Evolutionary conservation across 2,797 vertebrate species (phyloP).

Genomic region (Chelmon rostratus): DNA sequence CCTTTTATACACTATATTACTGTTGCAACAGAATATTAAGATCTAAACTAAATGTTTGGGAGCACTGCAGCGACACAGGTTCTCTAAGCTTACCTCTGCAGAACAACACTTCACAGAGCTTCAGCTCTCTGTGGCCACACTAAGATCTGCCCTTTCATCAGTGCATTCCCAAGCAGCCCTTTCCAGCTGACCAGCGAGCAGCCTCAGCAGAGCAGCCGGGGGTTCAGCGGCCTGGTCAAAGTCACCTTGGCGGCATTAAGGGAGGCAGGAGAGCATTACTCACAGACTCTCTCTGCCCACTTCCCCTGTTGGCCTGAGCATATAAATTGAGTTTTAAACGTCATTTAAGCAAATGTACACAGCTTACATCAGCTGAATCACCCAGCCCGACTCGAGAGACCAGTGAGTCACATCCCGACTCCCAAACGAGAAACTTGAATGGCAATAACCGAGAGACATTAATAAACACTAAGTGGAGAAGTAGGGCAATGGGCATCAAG

Average conservation of each 20-base stretch:
- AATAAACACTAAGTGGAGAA: background rate
- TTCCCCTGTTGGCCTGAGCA: conserved; percentile 34
- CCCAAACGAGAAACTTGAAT: background rate
- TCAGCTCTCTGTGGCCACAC: conserved; percentile 5
- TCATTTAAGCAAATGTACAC: conserved; percentile 50
- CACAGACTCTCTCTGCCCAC: conserved; percentile 39
- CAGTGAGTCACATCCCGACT: conserved; percentile 49
- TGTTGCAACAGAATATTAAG: conserved; percentile 17
- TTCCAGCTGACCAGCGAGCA: conserved; percentile 35
- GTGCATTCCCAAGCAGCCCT: conserved; percentile 22
- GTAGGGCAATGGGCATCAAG: background rate
- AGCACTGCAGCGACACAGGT: background rate
- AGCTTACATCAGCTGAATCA: conserved; percentile 53
- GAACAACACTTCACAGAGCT: conserved; percentile 41
- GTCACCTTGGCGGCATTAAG: conserved; percentile 66
- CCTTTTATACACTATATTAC: background rate
- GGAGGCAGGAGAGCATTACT: conserved; percentile 49
- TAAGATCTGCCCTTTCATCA: conserved; percentile 32
- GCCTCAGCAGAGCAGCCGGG: conserved; percentile 33
- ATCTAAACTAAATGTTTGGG: background rate
- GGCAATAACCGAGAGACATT: background rate
- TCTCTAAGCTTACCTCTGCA: background rate
- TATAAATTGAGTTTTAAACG: conserved; percentile 53
- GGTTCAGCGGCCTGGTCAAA: conserved; percentile 47
- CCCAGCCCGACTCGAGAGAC: conserved; percentile 12